Evolutionary conservation across 1,140 invertebrate species (phyloP).

Genomic region (Anagrus nilaparvatae): DNA sequence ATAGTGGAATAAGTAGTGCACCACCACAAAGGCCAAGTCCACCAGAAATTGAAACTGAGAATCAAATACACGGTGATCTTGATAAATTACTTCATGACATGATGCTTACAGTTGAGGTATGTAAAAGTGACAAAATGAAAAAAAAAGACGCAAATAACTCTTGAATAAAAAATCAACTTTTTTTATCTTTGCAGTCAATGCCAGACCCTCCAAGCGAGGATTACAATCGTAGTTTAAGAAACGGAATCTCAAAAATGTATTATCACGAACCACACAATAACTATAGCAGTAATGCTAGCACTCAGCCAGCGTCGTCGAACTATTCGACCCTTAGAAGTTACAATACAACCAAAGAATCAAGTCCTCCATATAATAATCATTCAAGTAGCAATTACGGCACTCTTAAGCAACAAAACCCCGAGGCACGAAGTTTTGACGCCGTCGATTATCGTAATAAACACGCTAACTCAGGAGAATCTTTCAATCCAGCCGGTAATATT

Average conservation of each 20-base stretch:
- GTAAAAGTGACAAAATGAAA: too few relatives aligned
- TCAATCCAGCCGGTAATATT: constrained; percentile 34
- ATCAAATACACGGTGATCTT: constrained; percentile 47
- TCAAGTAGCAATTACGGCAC: constrained; percentile 33
- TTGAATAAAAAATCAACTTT: too few relatives aligned
- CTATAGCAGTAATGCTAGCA: constrained; percentile 29
- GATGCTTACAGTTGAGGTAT: constrained; percentile 68
- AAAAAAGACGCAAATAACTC: too few relatives aligned
- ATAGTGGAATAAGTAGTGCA: constrained; percentile 69
- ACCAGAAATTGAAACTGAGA: constrained; percentile 30
- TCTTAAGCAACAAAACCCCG: constrained; percentile 26
- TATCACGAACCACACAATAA: too few relatives aligned
- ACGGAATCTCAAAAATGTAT: constrained; percentile 29
- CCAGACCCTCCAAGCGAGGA: constrained; percentile 34
- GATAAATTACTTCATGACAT: constrained; percentile 70
- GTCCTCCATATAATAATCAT: constrained; percentile 30
- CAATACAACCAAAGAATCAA: constrained; percentile 29
- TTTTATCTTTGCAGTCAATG: constrained; percentile 40
- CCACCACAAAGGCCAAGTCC: constrained; percentile 39
- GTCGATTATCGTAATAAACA: constrained; percentile 25
- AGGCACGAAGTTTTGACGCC: constrained; percentile 18
- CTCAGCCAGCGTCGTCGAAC: constrained; percentile 29
- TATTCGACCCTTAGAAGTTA: constrained; percentile 37
- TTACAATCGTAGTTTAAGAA: constrained; percentile 25
- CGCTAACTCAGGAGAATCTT: constrained; percentile 27